Evolutionary conservation across 2,888 invertebrate species (phyloP), one percentile per base, ranked within the genome.

Genomic region (Microdon myrmicae): DNA sequence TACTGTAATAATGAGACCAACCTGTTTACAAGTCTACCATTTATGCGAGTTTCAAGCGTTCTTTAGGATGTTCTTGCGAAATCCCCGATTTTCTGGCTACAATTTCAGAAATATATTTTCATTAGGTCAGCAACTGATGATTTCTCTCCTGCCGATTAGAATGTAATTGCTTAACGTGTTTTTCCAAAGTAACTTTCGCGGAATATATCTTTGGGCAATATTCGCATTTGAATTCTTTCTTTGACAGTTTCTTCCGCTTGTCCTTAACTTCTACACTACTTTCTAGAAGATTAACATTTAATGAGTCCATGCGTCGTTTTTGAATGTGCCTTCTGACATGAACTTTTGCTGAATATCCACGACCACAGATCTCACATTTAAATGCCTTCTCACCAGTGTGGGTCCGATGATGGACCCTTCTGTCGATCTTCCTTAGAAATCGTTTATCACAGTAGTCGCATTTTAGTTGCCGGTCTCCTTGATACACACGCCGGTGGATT

Each of bases 301-400:
- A 2, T 16, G 41, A 61, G n/a, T 38, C 41, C 64, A 71, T 41
- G 53, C 78, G 77, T n/a, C 76, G 74, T 3, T 76, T 73, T 53
- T 73, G 68, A 19, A 76, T 72, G 26, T 77, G 77, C 1, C 73
- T 67, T 4, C 73, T 69, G 14, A 78, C 69, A 61, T 77, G 77
- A 2, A 75, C 71, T 19, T 73, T 74, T 2, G 77, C 78, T 1
- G 77, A 78, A 44, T 75, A 77, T 14, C 75, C 76, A 2, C 74
- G 72, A 7, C 71, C 66, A 19, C 77, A 77, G 6, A 71, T 64
- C 10, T 70, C 72, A 49, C 77, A 77, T 20, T 68, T 75, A 43
- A 68, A 77, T 0, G 77, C 77, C 48, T 75, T 77, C 43, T 77
- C 77, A 7, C 77, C 78, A 19, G 77, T 78, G 47, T 77, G 77